phyloP scores from a whole-genome alignment of 2,113 vertebrate genomes.

The Podiceps cristatus region DNA sequence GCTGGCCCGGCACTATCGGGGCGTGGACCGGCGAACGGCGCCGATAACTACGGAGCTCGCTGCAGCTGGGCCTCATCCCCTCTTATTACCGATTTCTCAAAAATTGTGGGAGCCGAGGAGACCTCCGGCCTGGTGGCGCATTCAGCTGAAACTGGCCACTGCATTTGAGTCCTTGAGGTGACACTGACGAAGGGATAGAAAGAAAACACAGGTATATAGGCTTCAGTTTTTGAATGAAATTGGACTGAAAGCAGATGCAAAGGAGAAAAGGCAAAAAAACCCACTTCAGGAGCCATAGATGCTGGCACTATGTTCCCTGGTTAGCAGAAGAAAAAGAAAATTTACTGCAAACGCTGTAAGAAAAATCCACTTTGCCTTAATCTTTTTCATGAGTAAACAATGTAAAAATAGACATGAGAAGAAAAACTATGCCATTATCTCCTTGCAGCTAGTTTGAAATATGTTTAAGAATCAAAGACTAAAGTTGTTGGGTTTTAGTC shows the following conservation, averaged over 20 bases:
- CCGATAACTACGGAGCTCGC: neutral
- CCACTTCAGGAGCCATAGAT: neutral
- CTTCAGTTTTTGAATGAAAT: neutral
- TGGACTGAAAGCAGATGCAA: neutral
- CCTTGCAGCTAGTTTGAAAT: neutral
- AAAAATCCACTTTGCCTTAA: neutral
- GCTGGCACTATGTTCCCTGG: neutral
- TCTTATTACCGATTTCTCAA: accelerated
- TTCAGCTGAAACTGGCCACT: neutral
- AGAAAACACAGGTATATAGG: neutral
- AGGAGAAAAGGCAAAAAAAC: neutral
- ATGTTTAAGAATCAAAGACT: neutral
- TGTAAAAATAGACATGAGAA: neutral
- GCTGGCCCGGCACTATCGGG: no score
- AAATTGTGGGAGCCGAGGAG: accelerated
- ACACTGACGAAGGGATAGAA: neutral
- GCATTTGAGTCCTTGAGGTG: no score
- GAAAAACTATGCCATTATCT: neutral
- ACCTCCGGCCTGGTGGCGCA: accelerated
- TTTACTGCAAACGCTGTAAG: neutral
- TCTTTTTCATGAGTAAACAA: neutral
- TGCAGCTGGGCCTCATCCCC: neutral
- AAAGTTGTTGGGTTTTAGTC: neutral
- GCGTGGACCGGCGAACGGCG: accelerated
- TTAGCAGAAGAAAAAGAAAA: neutral